Conservation (phyloP, 2,888 invertebrate genomes). For the Elysia crispata region DNA sequence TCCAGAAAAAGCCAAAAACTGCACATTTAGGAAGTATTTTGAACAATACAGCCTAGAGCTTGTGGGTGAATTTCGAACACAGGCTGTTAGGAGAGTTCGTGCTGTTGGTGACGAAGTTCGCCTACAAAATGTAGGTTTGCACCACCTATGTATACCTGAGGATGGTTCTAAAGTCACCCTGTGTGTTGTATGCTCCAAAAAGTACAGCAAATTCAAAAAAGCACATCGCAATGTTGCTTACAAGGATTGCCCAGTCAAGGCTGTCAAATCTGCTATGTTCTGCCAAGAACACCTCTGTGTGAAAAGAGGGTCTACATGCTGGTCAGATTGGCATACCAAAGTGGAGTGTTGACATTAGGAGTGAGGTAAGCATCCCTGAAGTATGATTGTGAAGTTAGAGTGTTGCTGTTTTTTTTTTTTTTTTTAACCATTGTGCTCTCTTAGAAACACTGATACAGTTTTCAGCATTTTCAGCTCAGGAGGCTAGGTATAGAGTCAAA, state of each 20-base stretch:
- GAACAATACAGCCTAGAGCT: neutral
- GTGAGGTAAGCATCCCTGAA: neutral
- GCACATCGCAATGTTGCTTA: neutral
- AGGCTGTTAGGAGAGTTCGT: neutral
- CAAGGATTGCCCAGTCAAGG: constrained; percentile 4
- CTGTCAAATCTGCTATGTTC: neutral
- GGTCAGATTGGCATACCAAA: constrained; percentile 4
- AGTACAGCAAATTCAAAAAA: neutral
- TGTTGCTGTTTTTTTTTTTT: neutral
- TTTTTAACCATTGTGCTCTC: neutral
- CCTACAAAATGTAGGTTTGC: neutral
- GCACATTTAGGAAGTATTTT: neutral
- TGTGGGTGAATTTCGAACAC: neutral
- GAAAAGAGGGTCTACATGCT: constrained; percentile 4
- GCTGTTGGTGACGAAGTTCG: neutral
- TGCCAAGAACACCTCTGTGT: neutral
- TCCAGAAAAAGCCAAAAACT: neutral
- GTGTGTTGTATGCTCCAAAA: neutral
- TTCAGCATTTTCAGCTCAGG: neutral
- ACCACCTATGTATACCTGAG: neutral
- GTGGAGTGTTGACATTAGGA: neutral
- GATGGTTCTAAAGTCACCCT: neutral
- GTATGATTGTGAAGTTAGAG: neutral
- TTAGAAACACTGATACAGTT: neutral
- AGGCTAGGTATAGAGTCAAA: neutral